Conservation (phyloP, 1,140 invertebrate genomes). For the Drosophila aff. region DNA sequence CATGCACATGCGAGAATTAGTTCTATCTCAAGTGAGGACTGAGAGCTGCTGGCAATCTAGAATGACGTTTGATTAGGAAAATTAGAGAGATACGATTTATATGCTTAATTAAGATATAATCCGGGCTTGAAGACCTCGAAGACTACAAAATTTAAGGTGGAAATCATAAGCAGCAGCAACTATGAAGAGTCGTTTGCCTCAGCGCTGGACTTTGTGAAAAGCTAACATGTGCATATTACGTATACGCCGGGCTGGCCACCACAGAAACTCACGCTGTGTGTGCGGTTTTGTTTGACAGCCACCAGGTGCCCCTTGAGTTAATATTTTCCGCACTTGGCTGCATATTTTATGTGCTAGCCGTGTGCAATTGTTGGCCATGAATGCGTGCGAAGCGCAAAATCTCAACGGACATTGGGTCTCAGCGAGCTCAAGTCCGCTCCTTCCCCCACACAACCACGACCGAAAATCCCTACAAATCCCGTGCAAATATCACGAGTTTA, state of each 20-base stretch:
- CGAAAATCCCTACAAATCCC: constrained; percentile 14
- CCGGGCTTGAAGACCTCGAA: neutral
- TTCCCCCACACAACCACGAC: neutral
- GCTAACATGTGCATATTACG: constrained; percentile 33
- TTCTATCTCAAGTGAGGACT: constrained; percentile 4
- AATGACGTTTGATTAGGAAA: constrained; percentile 8
- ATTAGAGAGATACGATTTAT: neutral
- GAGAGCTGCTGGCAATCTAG: neutral
- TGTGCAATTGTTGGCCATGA: constrained; percentile 41
- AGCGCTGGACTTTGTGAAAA: neutral
- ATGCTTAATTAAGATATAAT: constrained; percentile 17
- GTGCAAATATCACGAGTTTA: constrained; percentile 35
- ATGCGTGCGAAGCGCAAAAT: constrained; percentile 30
- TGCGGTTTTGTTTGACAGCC: constrained; percentile 76
- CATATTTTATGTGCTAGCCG: constrained; percentile 70
- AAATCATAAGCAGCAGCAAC: constrained; percentile 56
- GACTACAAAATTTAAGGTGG: constrained; percentile 47
- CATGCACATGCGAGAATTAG: constrained; percentile 19
- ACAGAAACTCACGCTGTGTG: constrained; percentile 29
- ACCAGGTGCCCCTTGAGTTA: constrained; percentile 57
- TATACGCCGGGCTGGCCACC: constrained; percentile 44
- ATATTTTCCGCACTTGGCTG: constrained; percentile 78
- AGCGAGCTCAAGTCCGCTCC: neutral
- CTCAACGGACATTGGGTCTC: constrained; percentile 5
- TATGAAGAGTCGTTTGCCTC: constrained; percentile 42